Percentiles rank a stretch among this genome's conserved stretches.
Conservation (phyloP, 2,888 invertebrate species). For the Lordiphosa fenestrarum region DNA sequence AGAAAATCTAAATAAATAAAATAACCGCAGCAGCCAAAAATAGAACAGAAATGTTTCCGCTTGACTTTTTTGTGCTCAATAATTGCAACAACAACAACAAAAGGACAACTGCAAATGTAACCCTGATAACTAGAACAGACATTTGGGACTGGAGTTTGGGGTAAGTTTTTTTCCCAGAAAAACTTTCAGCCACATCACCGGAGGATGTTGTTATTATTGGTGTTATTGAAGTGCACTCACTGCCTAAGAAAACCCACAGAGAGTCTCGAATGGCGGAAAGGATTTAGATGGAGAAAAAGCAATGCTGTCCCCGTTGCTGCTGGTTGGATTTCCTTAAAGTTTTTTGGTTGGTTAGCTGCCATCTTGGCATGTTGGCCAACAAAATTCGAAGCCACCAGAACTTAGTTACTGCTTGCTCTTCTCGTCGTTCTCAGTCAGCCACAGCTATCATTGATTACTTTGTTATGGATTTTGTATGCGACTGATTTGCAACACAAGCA, state of each 20-base stretch:
- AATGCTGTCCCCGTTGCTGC: constrained; percentile 10
- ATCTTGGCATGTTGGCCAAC: constrained; percentile 64
- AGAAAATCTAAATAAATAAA: constrained; percentile 27
- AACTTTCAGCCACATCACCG: constrained; percentile 45
- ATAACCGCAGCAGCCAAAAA: constrained; percentile 10
- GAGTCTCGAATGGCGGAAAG: constrained; percentile 39
- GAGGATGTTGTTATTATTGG: constrained; percentile 26
- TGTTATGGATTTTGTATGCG: constrained; percentile 65
- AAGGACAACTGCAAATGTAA: constrained; percentile 40
- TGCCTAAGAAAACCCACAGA: constrained; percentile 24
- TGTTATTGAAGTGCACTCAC: constrained; percentile 23
- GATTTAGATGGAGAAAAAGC: constrained; percentile 12
- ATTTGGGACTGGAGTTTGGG: constrained; percentile 4
- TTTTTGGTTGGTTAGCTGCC: constrained; percentile 25
- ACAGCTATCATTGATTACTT: constrained; percentile 68
- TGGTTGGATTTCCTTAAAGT: constrained; percentile 12
- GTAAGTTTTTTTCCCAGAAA: constrained; percentile 40
- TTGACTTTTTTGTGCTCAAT: constrained; percentile 38
- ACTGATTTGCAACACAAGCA: constrained; percentile 25
- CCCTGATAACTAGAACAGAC: constrained; percentile 45
- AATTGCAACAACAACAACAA: constrained; percentile 30
- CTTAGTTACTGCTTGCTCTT: constrained; percentile 22
- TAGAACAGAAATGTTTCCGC: constrained; percentile 13
- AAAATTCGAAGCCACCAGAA: constrained; percentile 68
- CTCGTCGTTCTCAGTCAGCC: neutral